Evolutionary conservation across 1,140 invertebrate species (phyloP).

Genomic region (Leptonema lineaticorne): DNA sequence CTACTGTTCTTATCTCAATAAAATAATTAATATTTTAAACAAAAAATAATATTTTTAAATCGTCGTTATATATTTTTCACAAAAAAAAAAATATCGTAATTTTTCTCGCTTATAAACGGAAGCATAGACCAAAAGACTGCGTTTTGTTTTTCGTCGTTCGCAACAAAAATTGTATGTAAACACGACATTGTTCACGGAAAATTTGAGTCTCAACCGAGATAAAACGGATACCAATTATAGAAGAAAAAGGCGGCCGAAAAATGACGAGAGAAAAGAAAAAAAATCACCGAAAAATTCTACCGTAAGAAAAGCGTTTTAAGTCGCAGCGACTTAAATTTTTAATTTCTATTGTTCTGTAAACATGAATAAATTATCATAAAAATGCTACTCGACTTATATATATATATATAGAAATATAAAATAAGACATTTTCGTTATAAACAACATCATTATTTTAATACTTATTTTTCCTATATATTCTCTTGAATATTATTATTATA

Average conservation of each 20-base stretch:
- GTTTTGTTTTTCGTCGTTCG: not conserved
- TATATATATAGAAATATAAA: too few species aligned
- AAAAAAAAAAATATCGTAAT: too few species aligned
- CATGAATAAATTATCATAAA: not conserved
- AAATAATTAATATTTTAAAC: too few species aligned
- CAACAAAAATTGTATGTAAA: slow-evolving; percentile 1
- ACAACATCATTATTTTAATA: not conserved
- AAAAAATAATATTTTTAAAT: too few species aligned
- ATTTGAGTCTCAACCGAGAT: not conserved
- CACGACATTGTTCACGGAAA: not conserved
- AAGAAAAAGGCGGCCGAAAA: not conserved
- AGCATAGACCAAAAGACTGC: too few species aligned
- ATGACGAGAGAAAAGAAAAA: not conserved
- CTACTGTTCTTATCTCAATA: too few species aligned
- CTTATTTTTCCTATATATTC: too few species aligned
- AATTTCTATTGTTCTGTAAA: not conserved
- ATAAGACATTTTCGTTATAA: not conserved
- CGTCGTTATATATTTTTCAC: too few species aligned
- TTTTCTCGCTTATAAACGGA: too few species aligned
- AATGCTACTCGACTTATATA: too few species aligned
- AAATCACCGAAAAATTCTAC: not conserved
- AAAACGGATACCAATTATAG: not conserved
- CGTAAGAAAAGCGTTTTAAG: not conserved
- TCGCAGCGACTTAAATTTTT: not conserved
- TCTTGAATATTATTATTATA: too few species aligned